Conservation (phyloP, 2,113 vertebrate species). For the Garra rufa region DNA sequence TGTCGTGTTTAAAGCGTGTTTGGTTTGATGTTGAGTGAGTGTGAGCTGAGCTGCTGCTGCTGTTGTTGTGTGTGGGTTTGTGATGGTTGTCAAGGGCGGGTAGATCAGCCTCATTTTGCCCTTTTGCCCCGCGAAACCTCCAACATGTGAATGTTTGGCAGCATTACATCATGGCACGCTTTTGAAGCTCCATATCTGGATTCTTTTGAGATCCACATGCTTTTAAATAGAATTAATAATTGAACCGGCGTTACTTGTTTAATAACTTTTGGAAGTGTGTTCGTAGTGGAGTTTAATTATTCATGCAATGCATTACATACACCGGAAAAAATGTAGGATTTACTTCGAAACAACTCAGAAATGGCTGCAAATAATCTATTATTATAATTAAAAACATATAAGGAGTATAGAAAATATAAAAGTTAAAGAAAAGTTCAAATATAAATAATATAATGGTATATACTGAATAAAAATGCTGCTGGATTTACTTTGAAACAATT, state of each 20-base stretch:
- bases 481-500: background rate
- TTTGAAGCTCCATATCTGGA: background rate
- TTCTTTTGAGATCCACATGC: background rate
- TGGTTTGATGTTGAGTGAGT: background rate
- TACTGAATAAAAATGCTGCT: no score
- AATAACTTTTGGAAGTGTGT: background rate
- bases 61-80: constrained; percentile 26
- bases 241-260: background rate
- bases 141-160: constrained; percentile 23
- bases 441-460: no score
- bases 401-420: no score
- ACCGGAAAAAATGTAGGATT: background rate
- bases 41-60: background rate
- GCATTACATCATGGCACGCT: constrained; percentile 18
- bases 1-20: background rate
- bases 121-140: constrained; percentile 18
- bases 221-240: background rate
- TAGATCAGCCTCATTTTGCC: constrained; percentile 26
- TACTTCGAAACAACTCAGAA: no score
- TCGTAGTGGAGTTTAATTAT: background rate
- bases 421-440: no score
- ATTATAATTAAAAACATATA: no score
- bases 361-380: no score
- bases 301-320: background rate
- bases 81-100: constrained; percentile 56